Conservation (phyloP, 2,888 invertebrate genomes). For the Melieria picta region DNA sequence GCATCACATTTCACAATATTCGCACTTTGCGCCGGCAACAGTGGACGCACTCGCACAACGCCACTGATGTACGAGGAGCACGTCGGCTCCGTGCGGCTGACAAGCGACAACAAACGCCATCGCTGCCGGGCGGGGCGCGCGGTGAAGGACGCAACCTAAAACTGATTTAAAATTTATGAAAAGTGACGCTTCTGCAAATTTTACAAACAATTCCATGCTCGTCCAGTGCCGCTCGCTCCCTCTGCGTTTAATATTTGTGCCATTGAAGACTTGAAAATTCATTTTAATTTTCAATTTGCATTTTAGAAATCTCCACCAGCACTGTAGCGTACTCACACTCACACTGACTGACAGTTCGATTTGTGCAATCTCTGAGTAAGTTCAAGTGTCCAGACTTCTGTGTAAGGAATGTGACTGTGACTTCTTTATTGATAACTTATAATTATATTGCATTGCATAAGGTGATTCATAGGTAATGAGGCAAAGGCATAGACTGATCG, state of each 20-base stretch:
- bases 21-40: slow-evolving; percentile 3
- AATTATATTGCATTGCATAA: too few species aligned
- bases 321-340: neutral
- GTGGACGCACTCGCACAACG: neutral
- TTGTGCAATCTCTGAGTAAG: too few species aligned
- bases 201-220: neutral
- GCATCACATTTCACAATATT: slow-evolving; percentile 16
- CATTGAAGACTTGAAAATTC: slow-evolving; percentile 12
- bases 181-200: slow-evolving; percentile 19
- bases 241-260: neutral
- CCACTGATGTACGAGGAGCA: neutral
- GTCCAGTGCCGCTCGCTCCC: too few species aligned
- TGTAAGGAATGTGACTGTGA: too few species aligned
- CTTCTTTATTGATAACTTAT: too few species aligned
- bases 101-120: neutral
- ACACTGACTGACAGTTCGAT: too few species aligned
- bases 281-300: slow-evolving; percentile 16
- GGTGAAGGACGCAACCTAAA: neutral
- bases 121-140: neutral
- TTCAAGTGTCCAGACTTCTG: too few species aligned
- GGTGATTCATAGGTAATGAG: too few species aligned
- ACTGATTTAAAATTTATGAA: slow-evolving; percentile 30
- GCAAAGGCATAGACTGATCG: too few species aligned
- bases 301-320: slow-evolving; percentile 1
- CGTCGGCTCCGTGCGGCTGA: neutral